Conservation (phyloP, 1,140 invertebrate species). For the Mizuhopecten yessoensis region DNA sequence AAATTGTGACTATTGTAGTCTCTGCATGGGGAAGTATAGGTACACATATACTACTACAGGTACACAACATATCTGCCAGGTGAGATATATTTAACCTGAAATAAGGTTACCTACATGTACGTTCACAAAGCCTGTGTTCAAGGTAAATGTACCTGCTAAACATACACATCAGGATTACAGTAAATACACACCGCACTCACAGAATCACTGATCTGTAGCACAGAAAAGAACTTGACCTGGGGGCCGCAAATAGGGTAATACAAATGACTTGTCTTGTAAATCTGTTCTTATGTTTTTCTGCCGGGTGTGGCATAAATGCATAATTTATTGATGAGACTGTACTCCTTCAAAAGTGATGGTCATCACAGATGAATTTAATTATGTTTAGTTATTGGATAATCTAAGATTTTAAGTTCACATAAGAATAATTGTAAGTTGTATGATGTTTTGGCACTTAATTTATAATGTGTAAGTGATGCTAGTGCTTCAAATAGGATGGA, state of each 20-base stretch:
- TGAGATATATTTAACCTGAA: not conserved
- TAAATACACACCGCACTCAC: too few species aligned
- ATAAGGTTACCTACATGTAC: not conserved
- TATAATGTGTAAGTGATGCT: not conserved
- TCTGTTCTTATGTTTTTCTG: too few species aligned
- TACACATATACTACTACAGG: not conserved
- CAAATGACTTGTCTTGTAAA: not conserved
- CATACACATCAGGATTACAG: not conserved
- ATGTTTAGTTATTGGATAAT: too few species aligned
- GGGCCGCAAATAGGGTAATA: not conserved
- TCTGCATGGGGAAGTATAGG: not conserved
- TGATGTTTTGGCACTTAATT: not conserved
- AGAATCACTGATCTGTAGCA: not conserved
- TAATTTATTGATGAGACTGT: too few species aligned
- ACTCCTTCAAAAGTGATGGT: too few species aligned
- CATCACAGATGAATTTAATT: too few species aligned
- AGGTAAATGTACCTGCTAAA: conserved; percentile 10
- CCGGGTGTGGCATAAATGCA: too few species aligned
- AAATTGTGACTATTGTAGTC: not conserved
- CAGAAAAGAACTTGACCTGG: too few species aligned
- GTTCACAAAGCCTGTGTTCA: conserved; percentile 11
- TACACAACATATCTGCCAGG: not conserved
- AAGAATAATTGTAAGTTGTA: not conserved
- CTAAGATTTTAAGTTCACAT: not conserved
- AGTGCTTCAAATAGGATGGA: not conserved